Evolutionary conservation across 2,113 vertebrate species (phyloP), one percentile per base, ranked within the genome.

Genomic region (Laterallus jamaicensis): DNA sequence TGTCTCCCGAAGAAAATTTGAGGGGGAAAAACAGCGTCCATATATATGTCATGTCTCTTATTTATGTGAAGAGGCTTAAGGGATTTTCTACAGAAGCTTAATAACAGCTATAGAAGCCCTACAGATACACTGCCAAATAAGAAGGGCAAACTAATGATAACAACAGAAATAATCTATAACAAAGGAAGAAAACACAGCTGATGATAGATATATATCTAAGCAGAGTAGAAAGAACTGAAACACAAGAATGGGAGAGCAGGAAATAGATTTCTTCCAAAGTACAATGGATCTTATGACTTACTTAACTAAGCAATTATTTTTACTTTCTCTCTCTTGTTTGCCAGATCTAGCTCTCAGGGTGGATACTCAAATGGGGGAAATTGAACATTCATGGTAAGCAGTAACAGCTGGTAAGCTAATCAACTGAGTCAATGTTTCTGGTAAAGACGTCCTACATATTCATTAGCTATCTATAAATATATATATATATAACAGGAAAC

Each of bases 81-180:
- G 32, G 64, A 71, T 96, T 95, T 96, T 91, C 69, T 74, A 82
- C 94, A 89, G 79, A 62, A 62, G 85, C 62, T 96, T 94, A 88
- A 62, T 32, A 66, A 39, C 40, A 6, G 1, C 37, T 17, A 4
- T 16, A 71, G 60, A 75, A 89, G 17, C 44, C 50, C 42, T 82
- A 25, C 40, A 93, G 62, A 74, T 44, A 82, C 31, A 19, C 62
- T 63, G 39, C 35, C 44, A 78, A 58, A 86, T 68, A 69, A 78
- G 73, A 78, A 83, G 14, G 28, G 21, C 11, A 62, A 90, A 92
- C 28, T 82, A 56, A 55, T 63, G 28, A 55, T 81, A 69, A 47
- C 25, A 52, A 50, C 21, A 79, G 55, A 86, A 93, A 69, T 42
- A 63, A 76, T 67, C 31, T 50, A 21, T 56, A 76, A 68, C 22